These are phyloP conservation scores for Myopa testacea DNA, from an alignment of 2,888 invertebrate species.

Conservation along the genomic window DNA sequence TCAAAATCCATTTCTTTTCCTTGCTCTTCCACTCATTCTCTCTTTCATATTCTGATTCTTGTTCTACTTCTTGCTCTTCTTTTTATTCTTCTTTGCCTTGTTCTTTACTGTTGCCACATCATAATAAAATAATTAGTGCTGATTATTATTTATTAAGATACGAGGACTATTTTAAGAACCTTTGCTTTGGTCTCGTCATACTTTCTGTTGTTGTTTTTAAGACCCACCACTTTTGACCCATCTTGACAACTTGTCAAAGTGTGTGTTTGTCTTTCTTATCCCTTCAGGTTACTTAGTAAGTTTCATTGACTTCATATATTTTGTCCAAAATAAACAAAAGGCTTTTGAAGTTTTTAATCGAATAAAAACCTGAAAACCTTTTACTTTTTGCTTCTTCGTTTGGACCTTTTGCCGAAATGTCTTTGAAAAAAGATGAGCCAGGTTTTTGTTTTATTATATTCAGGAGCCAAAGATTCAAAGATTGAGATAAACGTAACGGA, in stretches of 20 bases:
- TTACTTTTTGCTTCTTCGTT: too few species aligned
- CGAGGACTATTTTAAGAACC: slow-evolving; percentile 5
- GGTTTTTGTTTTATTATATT: too few species aligned
- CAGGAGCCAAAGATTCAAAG: too few species aligned
- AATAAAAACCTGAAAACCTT: neutral
- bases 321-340: slow-evolving; percentile 21
- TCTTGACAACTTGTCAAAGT: neutral
- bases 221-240: slow-evolving; percentile 12
- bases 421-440: too few species aligned
- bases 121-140: slow-evolving; percentile 37
- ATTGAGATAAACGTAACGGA: too few species aligned
- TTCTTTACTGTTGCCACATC: slow-evolving; percentile 10
- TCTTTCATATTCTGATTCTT: neutral
- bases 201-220: neutral
- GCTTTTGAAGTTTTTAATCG: slow-evolving; percentile 16
- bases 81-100: too few species aligned
- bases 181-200: neutral
- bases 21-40: neutral
- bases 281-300: too few species aligned
- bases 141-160: slow-evolving; percentile 40
- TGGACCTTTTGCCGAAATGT: neutral
- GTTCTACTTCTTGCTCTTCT: too few species aligned
- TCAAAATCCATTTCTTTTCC: too few species aligned
- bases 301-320: slow-evolving; percentile 16
- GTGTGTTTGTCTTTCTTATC: neutral